Evolutionary conservation across 1,140 invertebrate genomes (phyloP).

Genomic region (Chironomus striatipennis): DNA sequence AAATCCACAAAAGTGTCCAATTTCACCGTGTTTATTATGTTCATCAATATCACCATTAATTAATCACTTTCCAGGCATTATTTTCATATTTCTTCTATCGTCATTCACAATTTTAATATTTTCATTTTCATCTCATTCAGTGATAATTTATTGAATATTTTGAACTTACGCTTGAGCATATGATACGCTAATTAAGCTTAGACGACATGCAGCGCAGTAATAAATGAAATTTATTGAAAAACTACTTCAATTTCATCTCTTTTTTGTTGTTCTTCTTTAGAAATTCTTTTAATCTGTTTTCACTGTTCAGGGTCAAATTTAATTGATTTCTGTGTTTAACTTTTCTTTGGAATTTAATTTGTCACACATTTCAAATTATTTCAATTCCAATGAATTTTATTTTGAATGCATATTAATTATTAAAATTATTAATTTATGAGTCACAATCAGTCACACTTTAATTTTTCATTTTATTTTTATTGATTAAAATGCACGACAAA

Average conservation of each 20-base stretch:
- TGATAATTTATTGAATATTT: slow-evolving; percentile 15
- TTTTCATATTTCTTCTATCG: background rate
- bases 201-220: background rate
- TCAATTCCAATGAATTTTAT: too few relatives aligned
- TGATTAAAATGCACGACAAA: too few relatives aligned
- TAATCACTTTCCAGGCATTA: background rate
- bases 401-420: too few relatives aligned
- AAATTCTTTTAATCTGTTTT: too few relatives aligned
- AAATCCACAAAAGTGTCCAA: background rate
- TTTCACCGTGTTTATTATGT: background rate
- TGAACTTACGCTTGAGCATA: background rate
- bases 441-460: too few relatives aligned
- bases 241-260: background rate
- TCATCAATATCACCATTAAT: background rate
- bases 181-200: slow-evolving; percentile 1
- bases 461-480: too few relatives aligned
- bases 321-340: background rate
- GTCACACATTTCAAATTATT: background rate
- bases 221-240: too few relatives aligned
- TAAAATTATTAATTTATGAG: too few relatives aligned
- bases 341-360: background rate
- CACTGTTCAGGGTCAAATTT: background rate
- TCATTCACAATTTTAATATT: background rate
- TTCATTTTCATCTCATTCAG: background rate
- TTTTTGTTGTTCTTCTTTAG: too few relatives aligned